phyloP scores from a whole-genome alignment of 92 coral and sea anemone genomes.

The Desmophyllum pertusum region DNA sequence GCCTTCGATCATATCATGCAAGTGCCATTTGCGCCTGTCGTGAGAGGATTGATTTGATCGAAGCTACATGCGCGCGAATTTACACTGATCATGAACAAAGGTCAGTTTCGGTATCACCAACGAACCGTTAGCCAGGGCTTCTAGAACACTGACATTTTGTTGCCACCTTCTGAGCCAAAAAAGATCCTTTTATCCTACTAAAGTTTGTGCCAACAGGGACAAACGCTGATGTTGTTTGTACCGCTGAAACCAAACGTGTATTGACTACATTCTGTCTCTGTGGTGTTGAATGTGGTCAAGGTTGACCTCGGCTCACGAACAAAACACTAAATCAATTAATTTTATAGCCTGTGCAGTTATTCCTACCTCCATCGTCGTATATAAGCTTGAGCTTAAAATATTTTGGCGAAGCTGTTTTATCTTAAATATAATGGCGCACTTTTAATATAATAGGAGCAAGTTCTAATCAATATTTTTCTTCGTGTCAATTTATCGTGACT shows the following conservation, averaged over 20 bases:
- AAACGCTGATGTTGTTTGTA: background rate
- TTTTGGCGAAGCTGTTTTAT: background rate
- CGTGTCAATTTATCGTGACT: too few relatives aligned
- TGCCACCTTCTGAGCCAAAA: background rate
- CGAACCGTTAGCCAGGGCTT: background rate
- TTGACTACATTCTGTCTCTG: too few relatives aligned
- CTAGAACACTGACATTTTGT: background rate
- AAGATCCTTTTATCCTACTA: too few relatives aligned
- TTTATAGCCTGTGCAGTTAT: conserved; percentile 4
- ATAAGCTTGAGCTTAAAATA: background rate
- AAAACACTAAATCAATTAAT: background rate
- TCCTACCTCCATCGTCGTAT: background rate
- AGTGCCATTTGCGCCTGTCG: too few relatives aligned
- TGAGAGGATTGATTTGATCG: too few relatives aligned
- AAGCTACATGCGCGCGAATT: background rate
- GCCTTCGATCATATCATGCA: background rate
- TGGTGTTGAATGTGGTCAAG: conserved; percentile 21
- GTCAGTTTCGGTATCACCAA: background rate
- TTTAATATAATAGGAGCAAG: too few relatives aligned
- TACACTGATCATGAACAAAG: background rate
- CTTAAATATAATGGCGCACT: background rate
- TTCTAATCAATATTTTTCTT: too few relatives aligned
- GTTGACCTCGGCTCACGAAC: background rate
- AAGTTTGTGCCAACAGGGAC: background rate
- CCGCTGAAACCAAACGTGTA: conserved; percentile 2